Base-by-base conservation (phyloP, 2,113 vertebrate species). In the Misgurnus mizolepis region DNA sequence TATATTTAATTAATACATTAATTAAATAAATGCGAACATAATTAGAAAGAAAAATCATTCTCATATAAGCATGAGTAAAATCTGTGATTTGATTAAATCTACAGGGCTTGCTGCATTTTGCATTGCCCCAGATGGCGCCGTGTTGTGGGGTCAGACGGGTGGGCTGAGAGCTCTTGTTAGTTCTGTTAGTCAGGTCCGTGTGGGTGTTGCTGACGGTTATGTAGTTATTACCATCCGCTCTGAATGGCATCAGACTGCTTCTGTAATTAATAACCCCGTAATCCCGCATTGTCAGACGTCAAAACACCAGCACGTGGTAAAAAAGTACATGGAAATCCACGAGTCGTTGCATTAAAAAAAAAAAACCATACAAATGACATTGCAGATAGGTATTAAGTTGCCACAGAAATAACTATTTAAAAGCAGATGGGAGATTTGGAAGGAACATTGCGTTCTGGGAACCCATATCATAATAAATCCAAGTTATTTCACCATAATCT, bases 251-350 rank as follows among this genome's bases (percentile, higher is more conserved):
- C 86, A 89, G 89, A 87, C 85, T 91, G 89, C 86, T 86, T 86
- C 83, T 92, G 89, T 93, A 94, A 91, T 93, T 93, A 94, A 94
- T 94, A 93, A 91, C 91, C 87, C 89, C 91, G 90, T 89, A 93
- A 93, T 91, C 90, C 90, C 79, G 81, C 88, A 87, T 89, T 88
- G 88, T 88, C 86, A 84, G 83, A 88, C 86, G 89, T 89, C 89
- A 89, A 73, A 81, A 82, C 86, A 84, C 66, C 85, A 85, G 71
- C 60, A 86, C 79, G 83, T 76, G 74, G 55, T 79, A 39, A 79
- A 76, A 34, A 66, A 71, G 73, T 65, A 73, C 62, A 18, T 75
- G 50, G 18, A 66, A 72, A 80, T 39, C 61, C 41, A 55, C 56
- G 72, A 72, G 53, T 22, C 41, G 6, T 45, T 71, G 34, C 72